Percentiles rank a stretch among this genome's conserved stretches.
These are phyloP conservation scores for Piezodorus guildinii DNA, from an alignment of 1,140 invertebrate genomes.

Conservation along the genomic window DNA sequence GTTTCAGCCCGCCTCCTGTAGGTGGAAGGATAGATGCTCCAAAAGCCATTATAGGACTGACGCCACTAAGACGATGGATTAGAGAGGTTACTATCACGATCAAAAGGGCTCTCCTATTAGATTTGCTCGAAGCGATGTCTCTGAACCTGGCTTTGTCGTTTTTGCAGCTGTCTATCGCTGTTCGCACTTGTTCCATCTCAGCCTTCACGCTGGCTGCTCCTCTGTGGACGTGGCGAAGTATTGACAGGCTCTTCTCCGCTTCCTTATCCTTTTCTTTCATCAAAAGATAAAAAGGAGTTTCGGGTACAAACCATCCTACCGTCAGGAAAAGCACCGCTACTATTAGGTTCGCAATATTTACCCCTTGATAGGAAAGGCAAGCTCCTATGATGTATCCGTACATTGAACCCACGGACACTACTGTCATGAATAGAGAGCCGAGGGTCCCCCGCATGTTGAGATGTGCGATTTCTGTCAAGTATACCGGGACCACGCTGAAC, in stretches of 20 bases:
- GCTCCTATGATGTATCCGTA: constrained; percentile 64
- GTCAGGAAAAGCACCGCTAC: constrained; percentile 49
- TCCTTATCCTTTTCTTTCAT: constrained; percentile 45
- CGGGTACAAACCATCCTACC: constrained; percentile 61
- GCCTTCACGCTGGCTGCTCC: constrained; percentile 16
- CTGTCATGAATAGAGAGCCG: constrained; percentile 68
- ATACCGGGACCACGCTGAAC: constrained; percentile 68
- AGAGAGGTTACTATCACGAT: constrained; percentile 25
- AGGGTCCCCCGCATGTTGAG: constrained; percentile 28
- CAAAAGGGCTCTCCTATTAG: constrained; percentile 26
- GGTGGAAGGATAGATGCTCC: constrained; percentile 30
- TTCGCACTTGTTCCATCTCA: constrained; percentile 24
- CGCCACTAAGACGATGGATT: constrained; percentile 27
- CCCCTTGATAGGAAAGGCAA: constrained; percentile 47
- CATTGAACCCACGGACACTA: constrained; percentile 61
- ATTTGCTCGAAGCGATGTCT: constrained; percentile 23
- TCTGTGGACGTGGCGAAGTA: constrained; percentile 41
- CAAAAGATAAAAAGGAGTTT: constrained; percentile 62
- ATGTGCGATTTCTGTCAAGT: constrained; percentile 64
- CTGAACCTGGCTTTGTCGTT: constrained; percentile 23
- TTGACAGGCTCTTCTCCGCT: constrained; percentile 47
- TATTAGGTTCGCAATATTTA: constrained; percentile 51
- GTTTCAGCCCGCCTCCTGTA: constrained; percentile 18
- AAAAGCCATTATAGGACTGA: constrained; percentile 28
- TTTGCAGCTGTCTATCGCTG: constrained; percentile 21